A percentile compares a stretch with the other conserved stretches of the same genome.
Conservation (phyloP, 2,797 vertebrate species). For the Myripristis jacobus region DNA sequence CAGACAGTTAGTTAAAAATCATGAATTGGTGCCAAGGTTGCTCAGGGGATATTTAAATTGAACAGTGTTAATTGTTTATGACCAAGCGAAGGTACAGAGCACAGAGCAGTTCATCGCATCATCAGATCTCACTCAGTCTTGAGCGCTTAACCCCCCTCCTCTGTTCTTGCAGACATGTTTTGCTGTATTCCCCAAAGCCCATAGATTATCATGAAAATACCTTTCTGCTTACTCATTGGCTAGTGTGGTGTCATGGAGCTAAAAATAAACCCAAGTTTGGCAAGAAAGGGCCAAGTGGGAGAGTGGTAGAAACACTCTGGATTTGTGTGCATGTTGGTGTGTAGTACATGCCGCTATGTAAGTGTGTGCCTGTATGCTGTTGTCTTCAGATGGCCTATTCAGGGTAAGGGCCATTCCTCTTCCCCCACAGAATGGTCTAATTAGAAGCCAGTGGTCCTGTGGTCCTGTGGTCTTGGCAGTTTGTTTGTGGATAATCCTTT, state of each 20-base stretch:
- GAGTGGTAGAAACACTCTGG: conserved; percentile 12
- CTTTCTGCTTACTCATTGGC: conserved; percentile 77
- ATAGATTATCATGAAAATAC: conserved; percentile 81
- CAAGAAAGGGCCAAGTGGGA: conserved; percentile 59
- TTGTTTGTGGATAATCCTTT: conserved; percentile 43
- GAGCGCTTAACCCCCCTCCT: neutral
- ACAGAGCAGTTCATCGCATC: conserved; percentile 14
- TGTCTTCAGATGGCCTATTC: conserved; percentile 52
- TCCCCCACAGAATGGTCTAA: conserved; percentile 45
- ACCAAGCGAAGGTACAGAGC: conserved; percentile 6
- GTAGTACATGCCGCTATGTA: conserved; percentile 15
- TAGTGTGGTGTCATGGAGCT: conserved; percentile 73
- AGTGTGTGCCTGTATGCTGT: conserved; percentile 39
- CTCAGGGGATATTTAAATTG: neutral
- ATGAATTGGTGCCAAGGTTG: neutral
- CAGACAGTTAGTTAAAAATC: neutral
- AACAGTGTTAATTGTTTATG: conserved; percentile 22
- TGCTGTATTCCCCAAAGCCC: conserved; percentile 66
- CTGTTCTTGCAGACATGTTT: conserved; percentile 64
- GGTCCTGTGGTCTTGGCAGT: conserved; percentile 54
- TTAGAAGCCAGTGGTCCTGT: conserved; percentile 55
- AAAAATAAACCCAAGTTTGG: conserved; percentile 81
- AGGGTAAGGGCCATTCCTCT: conserved; percentile 27
- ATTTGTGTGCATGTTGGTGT: conserved; percentile 42
- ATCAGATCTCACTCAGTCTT: conserved; percentile 21